phyloP scores from a whole-genome alignment of 2,888 invertebrate genomes.

The Scaptomyza parva region DNA sequence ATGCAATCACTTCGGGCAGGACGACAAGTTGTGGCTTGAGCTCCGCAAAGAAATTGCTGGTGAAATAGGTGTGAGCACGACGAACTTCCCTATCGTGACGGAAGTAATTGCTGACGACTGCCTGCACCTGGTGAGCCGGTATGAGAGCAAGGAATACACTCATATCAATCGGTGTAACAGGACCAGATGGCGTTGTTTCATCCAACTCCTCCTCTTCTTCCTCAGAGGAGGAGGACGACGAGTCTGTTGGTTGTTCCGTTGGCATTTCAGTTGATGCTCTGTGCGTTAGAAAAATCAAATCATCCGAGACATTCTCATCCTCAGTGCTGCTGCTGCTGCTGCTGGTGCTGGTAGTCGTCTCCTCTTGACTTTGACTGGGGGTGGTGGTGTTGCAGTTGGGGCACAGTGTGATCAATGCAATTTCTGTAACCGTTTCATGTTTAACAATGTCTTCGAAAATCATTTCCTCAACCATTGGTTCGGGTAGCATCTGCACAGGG shows the following conservation, averaged over 20 bases:
- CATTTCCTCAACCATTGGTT: slow-evolving; percentile 13
- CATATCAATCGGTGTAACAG: slow-evolving; percentile 76
- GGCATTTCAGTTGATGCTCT: slow-evolving; percentile 30
- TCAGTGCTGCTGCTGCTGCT: slow-evolving; percentile 27
- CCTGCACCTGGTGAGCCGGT: slow-evolving; percentile 78
- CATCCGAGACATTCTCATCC: slow-evolving; percentile 68
- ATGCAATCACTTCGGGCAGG: slow-evolving; percentile 79
- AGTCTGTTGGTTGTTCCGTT: slow-evolving; percentile 10
- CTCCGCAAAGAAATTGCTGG: slow-evolving; percentile 71
- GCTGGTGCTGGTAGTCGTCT: slow-evolving; percentile 12
- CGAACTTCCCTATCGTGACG: slow-evolving; percentile 82
- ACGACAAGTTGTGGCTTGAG: slow-evolving; percentile 74
- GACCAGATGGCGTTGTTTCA: slow-evolving; percentile 14
- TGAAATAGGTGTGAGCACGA: slow-evolving; percentile 77
- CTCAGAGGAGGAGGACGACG: slow-evolving; percentile 1
- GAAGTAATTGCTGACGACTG: slow-evolving; percentile 80
- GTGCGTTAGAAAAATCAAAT: slow-evolving; percentile 78
- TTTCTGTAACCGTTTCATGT: slow-evolving; percentile 16
- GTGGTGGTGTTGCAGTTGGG: slow-evolving; percentile 46
- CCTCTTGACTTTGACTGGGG: slow-evolving; percentile 41
- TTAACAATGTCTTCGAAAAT: slow-evolving; percentile 51
- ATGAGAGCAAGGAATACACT: slow-evolving; percentile 82
- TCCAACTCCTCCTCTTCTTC: slow-evolving; percentile 22
- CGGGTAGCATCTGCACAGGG: not conserved
- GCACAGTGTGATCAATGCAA: slow-evolving; percentile 52